A percentile compares a stretch with the other conserved stretches of the same genome.
These are phyloP conservation scores for Leptinotarsa texana DNA, from an alignment of 1,140 invertebrate genomes.

Conservation along the genomic window DNA sequence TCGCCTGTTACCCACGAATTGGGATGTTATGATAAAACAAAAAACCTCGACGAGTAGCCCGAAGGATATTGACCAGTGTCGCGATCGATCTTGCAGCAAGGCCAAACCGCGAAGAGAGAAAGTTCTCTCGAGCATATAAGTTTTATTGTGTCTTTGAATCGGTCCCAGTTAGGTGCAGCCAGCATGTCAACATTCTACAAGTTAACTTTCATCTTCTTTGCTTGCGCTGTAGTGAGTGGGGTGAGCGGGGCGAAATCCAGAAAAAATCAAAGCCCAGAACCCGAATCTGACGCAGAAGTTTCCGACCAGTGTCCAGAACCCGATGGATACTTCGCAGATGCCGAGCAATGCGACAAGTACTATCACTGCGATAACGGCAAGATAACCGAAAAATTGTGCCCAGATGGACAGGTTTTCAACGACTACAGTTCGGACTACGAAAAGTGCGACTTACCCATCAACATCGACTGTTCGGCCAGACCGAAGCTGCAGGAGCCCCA, in stretches of 20 bases:
- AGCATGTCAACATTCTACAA: slow-evolving; percentile 2
- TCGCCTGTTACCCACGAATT: too few species aligned
- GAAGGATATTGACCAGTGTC: slow-evolving; percentile 7
- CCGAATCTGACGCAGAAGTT: slow-evolving; percentile 44
- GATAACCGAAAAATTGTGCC: slow-evolving; percentile 78
- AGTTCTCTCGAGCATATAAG: slow-evolving; percentile 14
- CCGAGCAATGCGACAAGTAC: slow-evolving; percentile 89
- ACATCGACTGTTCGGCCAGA: slow-evolving; percentile 79
- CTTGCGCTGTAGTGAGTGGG: background rate
- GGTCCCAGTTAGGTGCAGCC: slow-evolving; percentile 1
- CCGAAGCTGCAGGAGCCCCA: slow-evolving; percentile 75
- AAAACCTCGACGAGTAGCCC: background rate
- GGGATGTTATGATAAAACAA: too few species aligned
- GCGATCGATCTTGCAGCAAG: background rate
- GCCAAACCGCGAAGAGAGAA: slow-evolving; percentile 1
- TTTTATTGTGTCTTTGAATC: slow-evolving; percentile 10
- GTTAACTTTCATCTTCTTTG: slow-evolving; percentile 6
- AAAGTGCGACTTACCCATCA: slow-evolving; percentile 86
- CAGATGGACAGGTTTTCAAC: slow-evolving; percentile 91
- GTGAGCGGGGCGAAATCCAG: slow-evolving; percentile 6
- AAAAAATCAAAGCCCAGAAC: background rate
- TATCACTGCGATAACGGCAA: slow-evolving; percentile 78
- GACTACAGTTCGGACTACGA: slow-evolving; percentile 80
- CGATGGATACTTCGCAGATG: slow-evolving; percentile 83
- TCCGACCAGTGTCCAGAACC: slow-evolving; percentile 77